These are phyloP conservation scores for Tipula vernalis DNA, from an alignment of 2,888 invertebrate genomes.

Conservation along the genomic window DNA sequence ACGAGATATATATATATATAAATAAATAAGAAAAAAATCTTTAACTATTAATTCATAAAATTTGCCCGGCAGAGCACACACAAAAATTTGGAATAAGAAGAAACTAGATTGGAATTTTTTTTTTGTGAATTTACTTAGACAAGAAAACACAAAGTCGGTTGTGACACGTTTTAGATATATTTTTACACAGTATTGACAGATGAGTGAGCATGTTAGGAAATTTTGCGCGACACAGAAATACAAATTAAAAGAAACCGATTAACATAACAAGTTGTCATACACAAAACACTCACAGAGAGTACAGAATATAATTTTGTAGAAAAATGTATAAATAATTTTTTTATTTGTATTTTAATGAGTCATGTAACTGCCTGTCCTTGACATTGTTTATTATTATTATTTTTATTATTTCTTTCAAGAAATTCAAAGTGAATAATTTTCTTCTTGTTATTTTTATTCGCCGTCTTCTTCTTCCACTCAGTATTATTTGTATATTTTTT, in stretches of 20 bases:
- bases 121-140: not conserved
- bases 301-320: not conserved
- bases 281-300: not conserved
- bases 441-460: not conserved
- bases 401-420: not conserved
- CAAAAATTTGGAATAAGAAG: not conserved
- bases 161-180: not conserved
- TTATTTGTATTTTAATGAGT: not conserved
- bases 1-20: too few relatives aligned
- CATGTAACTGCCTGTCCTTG: not conserved
- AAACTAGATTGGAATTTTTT: not conserved
- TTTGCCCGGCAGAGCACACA: not conserved
- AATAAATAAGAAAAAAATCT: not conserved
- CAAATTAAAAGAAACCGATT: not conserved
- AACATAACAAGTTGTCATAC: not conserved
- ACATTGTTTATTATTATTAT: not conserved
- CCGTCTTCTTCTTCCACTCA: not conserved
- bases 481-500: not conserved
- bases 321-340: not conserved
- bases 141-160: not conserved
- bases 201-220: not conserved
- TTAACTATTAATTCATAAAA: not conserved
- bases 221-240: not conserved
- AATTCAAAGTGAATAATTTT: not conserved
- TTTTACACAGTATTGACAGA: not conserved